Percentiles rank a stretch among this genome's conserved stretches.
Evolutionary conservation across 2,888 invertebrate species (phyloP).

Genomic region (Caenorhabditis plicata): DNA sequence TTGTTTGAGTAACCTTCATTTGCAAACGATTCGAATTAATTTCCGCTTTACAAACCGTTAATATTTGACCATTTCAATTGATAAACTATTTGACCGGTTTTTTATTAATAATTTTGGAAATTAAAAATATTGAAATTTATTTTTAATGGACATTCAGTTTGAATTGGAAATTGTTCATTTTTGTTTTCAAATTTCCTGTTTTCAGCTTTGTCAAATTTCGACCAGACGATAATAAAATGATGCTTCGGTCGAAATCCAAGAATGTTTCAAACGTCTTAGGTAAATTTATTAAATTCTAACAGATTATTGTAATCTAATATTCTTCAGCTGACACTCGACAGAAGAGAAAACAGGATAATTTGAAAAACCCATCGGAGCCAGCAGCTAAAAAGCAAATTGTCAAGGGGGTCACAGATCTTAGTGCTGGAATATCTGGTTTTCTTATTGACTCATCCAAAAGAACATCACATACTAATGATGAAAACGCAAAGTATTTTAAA

Average conservation of each 20-base stretch:
- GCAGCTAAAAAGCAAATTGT: constrained; percentile 1
- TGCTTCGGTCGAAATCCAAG: constrained; percentile 3
- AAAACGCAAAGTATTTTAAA: constrained; percentile 1
- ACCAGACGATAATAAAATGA: neutral
- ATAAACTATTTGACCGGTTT: neutral
- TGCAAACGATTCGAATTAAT: too few species aligned
- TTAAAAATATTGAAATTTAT: neutral
- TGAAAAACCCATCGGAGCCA: neutral
- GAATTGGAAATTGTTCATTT: neutral
- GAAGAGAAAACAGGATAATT: constrained; percentile 3
- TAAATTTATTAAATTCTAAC: neutral
- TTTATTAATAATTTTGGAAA: neutral
- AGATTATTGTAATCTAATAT: neutral
- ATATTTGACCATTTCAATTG: neutral
- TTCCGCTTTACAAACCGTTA: neutral
- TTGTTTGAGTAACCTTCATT: too few species aligned
- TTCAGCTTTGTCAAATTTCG: neutral
- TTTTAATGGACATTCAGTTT: neutral
- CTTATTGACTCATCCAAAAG: constrained; percentile 2
- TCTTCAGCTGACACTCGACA: neutral
- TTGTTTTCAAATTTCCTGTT: neutral
- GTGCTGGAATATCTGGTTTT: constrained; percentile 1
- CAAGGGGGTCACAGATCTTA: too few species aligned
- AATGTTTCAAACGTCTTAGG: neutral
- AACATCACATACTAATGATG: neutral